A percentile compares a stretch with the other conserved stretches of the same genome.
phyloP scores from a whole-genome alignment of 2,113 vertebrate genomes.

The Girardinichthys multiradiatus region DNA sequence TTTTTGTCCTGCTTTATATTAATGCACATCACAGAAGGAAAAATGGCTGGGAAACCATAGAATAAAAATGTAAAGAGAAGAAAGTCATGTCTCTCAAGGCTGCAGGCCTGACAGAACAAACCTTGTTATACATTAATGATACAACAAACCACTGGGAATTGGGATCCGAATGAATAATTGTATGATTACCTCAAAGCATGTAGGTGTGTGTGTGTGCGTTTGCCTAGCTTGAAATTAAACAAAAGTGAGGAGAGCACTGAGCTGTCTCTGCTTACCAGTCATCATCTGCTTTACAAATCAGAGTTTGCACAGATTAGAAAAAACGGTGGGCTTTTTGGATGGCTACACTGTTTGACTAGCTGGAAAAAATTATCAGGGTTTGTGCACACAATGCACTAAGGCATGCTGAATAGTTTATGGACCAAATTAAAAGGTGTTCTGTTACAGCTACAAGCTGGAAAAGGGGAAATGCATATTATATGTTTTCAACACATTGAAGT shows the following conservation, averaged over 20 bases:
- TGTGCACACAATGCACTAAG: slow-evolving; percentile 18
- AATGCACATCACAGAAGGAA: neutral
- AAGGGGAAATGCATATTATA: neutral
- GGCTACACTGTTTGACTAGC: slow-evolving; percentile 29
- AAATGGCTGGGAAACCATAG: slow-evolving; percentile 13
- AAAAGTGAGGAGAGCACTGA: slow-evolving; percentile 7
- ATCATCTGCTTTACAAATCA: slow-evolving; percentile 50
- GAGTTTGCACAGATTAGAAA: slow-evolving; percentile 38
- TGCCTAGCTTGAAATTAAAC: slow-evolving; percentile 32
- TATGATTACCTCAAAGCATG: slow-evolving; percentile 11
- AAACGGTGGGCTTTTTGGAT: slow-evolving; percentile 30
- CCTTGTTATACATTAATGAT: slow-evolving; percentile 56
- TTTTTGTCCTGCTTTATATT: slow-evolving; percentile 13
- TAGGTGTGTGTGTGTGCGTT: neutral
- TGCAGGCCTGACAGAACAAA: slow-evolving; percentile 40
- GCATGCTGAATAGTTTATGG: slow-evolving; percentile 35
- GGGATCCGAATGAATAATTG: slow-evolving; percentile 56
- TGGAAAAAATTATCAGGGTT: slow-evolving; percentile 39
- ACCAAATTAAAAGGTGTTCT: slow-evolving; percentile 12
- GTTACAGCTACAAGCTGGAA: slow-evolving; percentile 19
- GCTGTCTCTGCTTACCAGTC: slow-evolving; percentile 20
- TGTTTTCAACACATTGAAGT: no score
- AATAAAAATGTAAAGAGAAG: slow-evolving; percentile 17
- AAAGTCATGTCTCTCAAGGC: slow-evolving; percentile 4
- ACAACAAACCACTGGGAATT: slow-evolving; percentile 48